Evolutionary conservation across 2,888 invertebrate species (phyloP), one percentile per base, ranked within the genome.

Genomic region (Nomada fucata): DNA sequence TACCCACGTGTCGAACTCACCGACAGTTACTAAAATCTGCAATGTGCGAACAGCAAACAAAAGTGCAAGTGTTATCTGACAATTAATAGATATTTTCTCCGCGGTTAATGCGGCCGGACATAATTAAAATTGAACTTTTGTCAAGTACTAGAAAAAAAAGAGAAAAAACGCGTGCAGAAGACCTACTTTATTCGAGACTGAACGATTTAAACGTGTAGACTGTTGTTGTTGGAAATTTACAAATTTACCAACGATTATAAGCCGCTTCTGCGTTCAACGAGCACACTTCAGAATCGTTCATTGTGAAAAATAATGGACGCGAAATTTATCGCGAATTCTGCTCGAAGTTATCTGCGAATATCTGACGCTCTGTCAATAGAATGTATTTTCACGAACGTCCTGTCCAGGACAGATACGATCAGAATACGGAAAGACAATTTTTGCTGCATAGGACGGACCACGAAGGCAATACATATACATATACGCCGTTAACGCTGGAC

Each of bases 281-380:
- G 18, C 15, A 18, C 26, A 7, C 18, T 13, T 47, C 11, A 47
- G 11, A 36, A 73, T 26, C n/a, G 23, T 29, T 15, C 18, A 3
- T 29, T n/a, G 13, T 53, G 23, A 29, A 53, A 5, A 18, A 52
- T 13, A 20, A 70, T n/a, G 18, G 9, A 79, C 15, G 26, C 23
- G 57, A 68, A 23, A 29, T 20, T 67, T 13, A 18, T 67, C n/a
- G 53, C 10, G 11, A 23, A 55, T 50, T 55, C 42, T 11, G 15
- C 55, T 11, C 29, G 57, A 52, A 71, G 20, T 67, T 70, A 57
- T 67, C 69, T 13, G 53, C 76, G 26, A 82, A 82, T 71, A 82
- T 76, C 63, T 76, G 82, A 82, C 82, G 70, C 61, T 82, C 82
- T 70, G 42, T 11, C 50, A 29, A 63, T n/a, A 1, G 42, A 50